Base-by-base conservation (phyloP, 2,113 vertebrate species). In the Tyrannus savana region DNA sequence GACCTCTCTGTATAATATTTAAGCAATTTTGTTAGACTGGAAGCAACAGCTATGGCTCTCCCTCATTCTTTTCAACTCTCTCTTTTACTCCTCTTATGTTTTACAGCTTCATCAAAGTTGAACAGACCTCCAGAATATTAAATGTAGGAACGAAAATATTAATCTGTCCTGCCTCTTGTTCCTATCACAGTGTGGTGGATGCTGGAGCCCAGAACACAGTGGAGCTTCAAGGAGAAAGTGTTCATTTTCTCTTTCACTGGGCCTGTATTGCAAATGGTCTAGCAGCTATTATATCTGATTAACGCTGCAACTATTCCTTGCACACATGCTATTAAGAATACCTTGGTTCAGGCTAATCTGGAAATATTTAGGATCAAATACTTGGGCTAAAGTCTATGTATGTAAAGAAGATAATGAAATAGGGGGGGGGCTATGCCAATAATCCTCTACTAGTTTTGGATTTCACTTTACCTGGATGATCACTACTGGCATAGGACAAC, bases 401-500 rank as follows among this genome's bases (percentile, higher is more conserved):
- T 47, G 39, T 14, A 50, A 25, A 71, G 56, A 84, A 52, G 33
- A 53, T 37, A 55, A 50, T 18, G 35, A 78, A 93, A 87, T 8
- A 47, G 17, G 4, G 25, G 19, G 6, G 19, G 6, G 4, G 19
- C 60, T 30, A 35, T 44, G 30, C 7, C 37, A 62, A 15, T 66
- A 46, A 88, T 74, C 27, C 41, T 77, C 68, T 37, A n/a, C 37
- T 58, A 2, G 50, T 63, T 86, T 55, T 31, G n/a, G 56, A 47
- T 58, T 80, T 55, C 41, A 44, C 62, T 93, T 91, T 98, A 99
- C 99, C 99, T 98, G 98, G 98, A 92, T 98, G 98, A 94, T 98
- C 98, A 33, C 97, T 98, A 14, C 98, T 98, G 71, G 98, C 97
- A 67, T 98, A 99, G 62, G 98, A 98, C 47, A 99, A 96, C 82